Percentiles rank a stretch among this genome's conserved stretches.
These are phyloP conservation scores for Scaptomyza tumidula DNA, from an alignment of 2,888 invertebrate genomes.

Conservation along the genomic window DNA sequence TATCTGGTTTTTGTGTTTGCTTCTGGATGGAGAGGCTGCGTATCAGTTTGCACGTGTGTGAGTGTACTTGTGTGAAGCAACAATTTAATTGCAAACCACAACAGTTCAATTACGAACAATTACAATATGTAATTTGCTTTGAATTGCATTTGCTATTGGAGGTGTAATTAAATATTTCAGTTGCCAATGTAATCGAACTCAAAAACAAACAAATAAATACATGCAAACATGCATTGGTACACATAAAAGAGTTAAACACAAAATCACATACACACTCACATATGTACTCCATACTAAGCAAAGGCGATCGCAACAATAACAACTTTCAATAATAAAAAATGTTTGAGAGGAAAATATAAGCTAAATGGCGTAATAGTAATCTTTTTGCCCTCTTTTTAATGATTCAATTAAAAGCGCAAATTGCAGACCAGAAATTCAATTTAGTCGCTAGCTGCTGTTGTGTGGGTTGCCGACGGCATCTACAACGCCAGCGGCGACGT, in stretches of 20 bases:
- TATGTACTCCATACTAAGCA: neutral
- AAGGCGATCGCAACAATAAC: constrained; percentile 35
- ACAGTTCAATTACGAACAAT: constrained; percentile 73
- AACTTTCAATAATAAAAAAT: constrained; percentile 6
- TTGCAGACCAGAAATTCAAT: constrained; percentile 75
- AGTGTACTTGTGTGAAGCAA: constrained; percentile 55
- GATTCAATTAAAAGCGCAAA: constrained; percentile 77
- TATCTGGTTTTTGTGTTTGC: constrained; percentile 60
- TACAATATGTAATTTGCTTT: constrained; percentile 69
- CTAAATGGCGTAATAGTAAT: constrained; percentile 72
- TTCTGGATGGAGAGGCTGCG: constrained; percentile 34
- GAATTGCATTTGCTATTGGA: constrained; percentile 59
- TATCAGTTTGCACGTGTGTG: constrained; percentile 30
- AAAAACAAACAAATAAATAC: constrained; percentile 23
- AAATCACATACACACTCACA: neutral
- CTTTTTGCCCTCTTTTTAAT: constrained; percentile 77
- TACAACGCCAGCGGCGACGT: constrained; percentile 26
- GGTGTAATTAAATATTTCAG: constrained; percentile 70
- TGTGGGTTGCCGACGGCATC: constrained; percentile 31
- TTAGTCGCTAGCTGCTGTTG: constrained; percentile 52
- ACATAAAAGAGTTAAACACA: constrained; percentile 5
- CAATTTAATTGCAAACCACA: constrained; percentile 70
- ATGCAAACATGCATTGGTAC: neutral
- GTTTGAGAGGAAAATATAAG: constrained; percentile 4
- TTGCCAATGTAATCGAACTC: constrained; percentile 45